Evolutionary conservation across 1,140 invertebrate genomes (phyloP).

Genomic region (Mercenaria mercenaria): DNA sequence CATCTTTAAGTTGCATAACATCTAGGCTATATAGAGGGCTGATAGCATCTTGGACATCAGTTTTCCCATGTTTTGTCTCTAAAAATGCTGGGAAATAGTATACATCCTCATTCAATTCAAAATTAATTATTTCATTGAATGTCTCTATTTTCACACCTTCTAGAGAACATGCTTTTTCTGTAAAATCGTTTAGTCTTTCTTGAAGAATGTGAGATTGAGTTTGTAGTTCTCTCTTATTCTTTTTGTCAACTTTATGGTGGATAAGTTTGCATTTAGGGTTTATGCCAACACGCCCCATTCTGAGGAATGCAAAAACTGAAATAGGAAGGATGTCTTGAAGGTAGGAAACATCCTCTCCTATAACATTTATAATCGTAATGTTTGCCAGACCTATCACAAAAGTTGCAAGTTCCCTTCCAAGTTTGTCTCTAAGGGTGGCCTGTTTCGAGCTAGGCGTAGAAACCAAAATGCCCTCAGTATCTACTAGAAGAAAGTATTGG

Average conservation of each 20-base stretch:
- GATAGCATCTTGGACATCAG: no score
- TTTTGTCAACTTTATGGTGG: constrained; percentile 59
- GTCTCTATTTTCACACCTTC: constrained; percentile 36
- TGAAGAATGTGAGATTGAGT: constrained; percentile 17
- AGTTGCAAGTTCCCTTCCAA: constrained; percentile 61
- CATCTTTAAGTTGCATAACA: no score
- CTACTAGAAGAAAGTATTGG: constrained; percentile 28
- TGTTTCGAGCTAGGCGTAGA: constrained; percentile 21
- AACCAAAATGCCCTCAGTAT: constrained; percentile 51
- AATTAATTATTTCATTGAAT: constrained; percentile 53
- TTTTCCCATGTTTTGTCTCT: no score
- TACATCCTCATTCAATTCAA: background rate
- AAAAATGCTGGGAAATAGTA: no score
- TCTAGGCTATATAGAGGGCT: no score
- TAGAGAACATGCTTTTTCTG: constrained; percentile 14
- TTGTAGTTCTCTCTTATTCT: background rate
- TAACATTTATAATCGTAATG: constrained; percentile 53
- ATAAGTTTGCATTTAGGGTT: constrained; percentile 34
- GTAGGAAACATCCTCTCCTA: constrained; percentile 50
- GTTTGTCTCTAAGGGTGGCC: background rate
- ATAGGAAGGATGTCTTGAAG: constrained; percentile 61
- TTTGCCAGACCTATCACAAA: constrained; percentile 55
- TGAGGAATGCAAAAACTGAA: constrained; percentile 58
- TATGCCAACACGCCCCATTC: constrained; percentile 34
- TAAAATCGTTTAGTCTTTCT: constrained; percentile 32